These are phyloP conservation scores for Chiridota heheva DNA, from an alignment of 35 echinoderm and acorn worm genomes.

Conservation along the genomic window DNA sequence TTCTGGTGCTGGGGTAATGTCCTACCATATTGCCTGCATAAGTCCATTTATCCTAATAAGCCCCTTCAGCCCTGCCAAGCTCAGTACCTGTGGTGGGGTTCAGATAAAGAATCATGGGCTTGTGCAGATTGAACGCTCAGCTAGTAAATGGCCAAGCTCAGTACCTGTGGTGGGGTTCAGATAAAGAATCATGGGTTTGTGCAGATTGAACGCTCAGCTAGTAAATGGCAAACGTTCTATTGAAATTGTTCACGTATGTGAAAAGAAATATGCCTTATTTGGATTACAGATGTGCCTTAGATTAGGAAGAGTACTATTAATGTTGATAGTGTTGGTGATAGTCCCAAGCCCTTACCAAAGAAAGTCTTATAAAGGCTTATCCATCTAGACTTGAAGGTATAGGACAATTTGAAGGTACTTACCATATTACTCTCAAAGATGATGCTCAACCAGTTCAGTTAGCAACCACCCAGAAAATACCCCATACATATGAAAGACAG, in stretches of 20 bases:
- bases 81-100: background rate
- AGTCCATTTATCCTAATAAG: constrained; percentile 10
- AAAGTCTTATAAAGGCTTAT: background rate
- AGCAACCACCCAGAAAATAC: constrained; percentile 46
- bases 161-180: background rate
- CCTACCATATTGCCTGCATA: constrained; percentile 11
- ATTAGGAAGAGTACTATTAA: constrained; percentile 7
- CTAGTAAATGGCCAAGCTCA: background rate
- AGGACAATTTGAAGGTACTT: constrained; percentile 9
- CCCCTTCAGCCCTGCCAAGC: constrained; percentile 12
- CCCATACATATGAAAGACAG: constrained; percentile 49
- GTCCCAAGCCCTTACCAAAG: background rate
- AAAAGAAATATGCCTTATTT: constrained; percentile 18
- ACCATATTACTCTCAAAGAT: constrained; percentile 18
- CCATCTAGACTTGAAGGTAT: constrained; percentile 42
- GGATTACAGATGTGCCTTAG: constrained; percentile 6
- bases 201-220: constrained; percentile 13
- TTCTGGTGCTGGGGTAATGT: constrained; percentile 23
- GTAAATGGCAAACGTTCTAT: background rate
- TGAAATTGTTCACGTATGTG: constrained; percentile 3
- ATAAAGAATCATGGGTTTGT: constrained; percentile 21
- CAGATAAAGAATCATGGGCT: constrained; percentile 8
- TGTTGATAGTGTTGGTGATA: constrained; percentile 21
- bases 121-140: constrained; percentile 18
- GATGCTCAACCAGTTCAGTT: constrained; percentile 6